These are phyloP conservation scores for Meghimatium bilineatum DNA, from an alignment of 2,888 invertebrate species.

Conservation along the genomic window DNA sequence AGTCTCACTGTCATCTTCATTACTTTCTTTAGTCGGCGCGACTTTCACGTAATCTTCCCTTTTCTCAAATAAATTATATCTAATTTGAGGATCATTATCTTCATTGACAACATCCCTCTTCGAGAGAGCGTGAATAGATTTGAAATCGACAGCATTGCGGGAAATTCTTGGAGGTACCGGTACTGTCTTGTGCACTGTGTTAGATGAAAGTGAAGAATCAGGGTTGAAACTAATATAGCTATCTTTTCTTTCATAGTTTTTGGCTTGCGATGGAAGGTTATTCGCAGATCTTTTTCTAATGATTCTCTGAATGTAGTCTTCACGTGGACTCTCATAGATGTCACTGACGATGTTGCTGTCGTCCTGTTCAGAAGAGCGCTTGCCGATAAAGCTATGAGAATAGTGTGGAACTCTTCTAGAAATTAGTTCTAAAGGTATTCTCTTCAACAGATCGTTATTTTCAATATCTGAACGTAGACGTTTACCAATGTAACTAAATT, in stretches of 20 bases:
- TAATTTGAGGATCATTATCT: slow-evolving; percentile 3
- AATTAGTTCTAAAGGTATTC: neutral
- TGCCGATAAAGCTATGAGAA: slow-evolving; percentile 49
- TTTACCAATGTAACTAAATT: slow-evolving; percentile 25
- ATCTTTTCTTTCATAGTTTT: no score
- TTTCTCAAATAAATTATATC: slow-evolving; percentile 26
- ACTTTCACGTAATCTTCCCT: neutral
- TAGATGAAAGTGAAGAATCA: neutral
- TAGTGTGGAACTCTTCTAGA: slow-evolving; percentile 21
- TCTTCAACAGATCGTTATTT: neutral
- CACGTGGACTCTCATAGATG: no score
- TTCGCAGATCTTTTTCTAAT: neutral
- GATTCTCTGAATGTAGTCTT: neutral
- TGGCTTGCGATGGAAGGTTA: neutral
- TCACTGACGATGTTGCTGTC: neutral
- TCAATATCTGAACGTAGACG: neutral
- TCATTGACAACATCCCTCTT: neutral
- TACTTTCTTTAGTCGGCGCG: neutral
- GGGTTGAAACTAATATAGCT: no score
- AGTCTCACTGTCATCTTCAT: neutral
- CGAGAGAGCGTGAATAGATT: neutral
- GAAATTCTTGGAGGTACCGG: neutral
- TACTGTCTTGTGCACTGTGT: neutral
- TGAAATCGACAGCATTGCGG: neutral
- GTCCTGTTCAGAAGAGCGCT: slow-evolving; percentile 21